Evolutionary conservation across 2,113 vertebrate genomes (phyloP), one percentile per base, ranked within the genome.

Genomic region (Corythaixoides concolor): DNA sequence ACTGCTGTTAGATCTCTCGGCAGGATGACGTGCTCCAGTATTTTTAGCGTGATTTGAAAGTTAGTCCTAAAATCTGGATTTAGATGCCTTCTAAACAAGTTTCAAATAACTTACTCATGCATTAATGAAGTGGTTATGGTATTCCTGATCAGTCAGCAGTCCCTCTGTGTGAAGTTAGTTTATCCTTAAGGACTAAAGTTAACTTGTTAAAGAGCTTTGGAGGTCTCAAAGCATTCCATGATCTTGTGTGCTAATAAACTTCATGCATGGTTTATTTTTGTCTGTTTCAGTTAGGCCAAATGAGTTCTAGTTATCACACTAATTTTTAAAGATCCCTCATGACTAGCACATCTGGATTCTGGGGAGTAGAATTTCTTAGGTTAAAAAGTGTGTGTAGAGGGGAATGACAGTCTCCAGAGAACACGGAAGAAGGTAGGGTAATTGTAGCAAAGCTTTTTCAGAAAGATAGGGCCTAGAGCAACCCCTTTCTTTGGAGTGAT

Each of bases 1-100:
- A 13, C 33, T 74, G 35, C 63, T 81, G n/a, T 49, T 78, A 3
- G 20, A 39, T 78, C 12, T 60, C 27, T 47, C 24, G n/a, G n/a
- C 26, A 64, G n/a, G 6, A 11, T 60, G 18, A 18, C 9, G 8
- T 26, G 50, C 3, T 3, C 8, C 9, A 28, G 0, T 32, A 19
- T 39, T 58, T 78, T 27, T 23, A 37, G 15, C 35, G 16, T 41
- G 5, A 3, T 41, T 69, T 78, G 23, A 20, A 72, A 76, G 30
- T 39, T 60, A 9, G 4, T 73, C 3, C 8, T 20, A 30, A 76
- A 85, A 35, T 72, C 11, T 39, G 11, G 7, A 2, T 74, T 66
- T 45, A 55, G 10, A 6, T 83, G 3, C 6, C 8, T 59, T 81
- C 5, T 41, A 26, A 81, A 41, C 15, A 69, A 90, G 23, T 17